Conservation (phyloP, 1,140 invertebrate genomes). For the Habropoda laboriosa region DNA sequence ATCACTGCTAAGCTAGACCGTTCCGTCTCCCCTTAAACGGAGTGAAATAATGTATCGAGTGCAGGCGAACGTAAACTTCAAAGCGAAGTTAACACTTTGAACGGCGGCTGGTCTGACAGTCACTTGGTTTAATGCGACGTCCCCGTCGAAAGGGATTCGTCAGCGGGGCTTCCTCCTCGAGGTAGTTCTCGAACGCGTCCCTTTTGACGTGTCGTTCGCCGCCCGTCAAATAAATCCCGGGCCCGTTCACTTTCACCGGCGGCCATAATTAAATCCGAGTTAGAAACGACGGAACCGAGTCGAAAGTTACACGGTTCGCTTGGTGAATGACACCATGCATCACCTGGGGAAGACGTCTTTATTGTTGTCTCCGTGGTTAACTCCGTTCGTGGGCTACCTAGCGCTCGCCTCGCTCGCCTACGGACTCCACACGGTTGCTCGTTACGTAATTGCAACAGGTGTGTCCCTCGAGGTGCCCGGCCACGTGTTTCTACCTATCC, state of each 20-base stretch:
- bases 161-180: neutral
- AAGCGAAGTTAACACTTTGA: too few relatives aligned
- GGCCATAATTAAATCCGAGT: constrained; percentile 56
- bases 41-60: too few relatives aligned
- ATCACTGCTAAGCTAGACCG: too few relatives aligned
- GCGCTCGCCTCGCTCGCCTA: constrained; percentile 36
- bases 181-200: neutral
- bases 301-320: constrained; percentile 46
- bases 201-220: constrained; percentile 4
- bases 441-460: constrained; percentile 77
- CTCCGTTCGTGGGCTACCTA: constrained; percentile 37
- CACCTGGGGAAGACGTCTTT: constrained; percentile 60
- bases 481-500: constrained; percentile 51
- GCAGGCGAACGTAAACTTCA: too few relatives aligned
- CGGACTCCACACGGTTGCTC: constrained; percentile 76
- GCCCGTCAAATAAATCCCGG: constrained; percentile 51
- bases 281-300: constrained; percentile 30
- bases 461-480: constrained; percentile 39
- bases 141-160: neutral
- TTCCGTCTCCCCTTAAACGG: too few relatives aligned
- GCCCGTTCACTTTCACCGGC: constrained; percentile 36
- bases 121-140: neutral
- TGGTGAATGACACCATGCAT: constrained; percentile 55
- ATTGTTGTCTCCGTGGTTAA: constrained; percentile 57
- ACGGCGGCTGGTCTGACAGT: too few relatives aligned